A percentile compares a stretch with the other conserved stretches of the same genome.
Evolutionary conservation across 2,797 vertebrate species (phyloP).

Genomic region (Poeciliopsis gracilis): DNA sequence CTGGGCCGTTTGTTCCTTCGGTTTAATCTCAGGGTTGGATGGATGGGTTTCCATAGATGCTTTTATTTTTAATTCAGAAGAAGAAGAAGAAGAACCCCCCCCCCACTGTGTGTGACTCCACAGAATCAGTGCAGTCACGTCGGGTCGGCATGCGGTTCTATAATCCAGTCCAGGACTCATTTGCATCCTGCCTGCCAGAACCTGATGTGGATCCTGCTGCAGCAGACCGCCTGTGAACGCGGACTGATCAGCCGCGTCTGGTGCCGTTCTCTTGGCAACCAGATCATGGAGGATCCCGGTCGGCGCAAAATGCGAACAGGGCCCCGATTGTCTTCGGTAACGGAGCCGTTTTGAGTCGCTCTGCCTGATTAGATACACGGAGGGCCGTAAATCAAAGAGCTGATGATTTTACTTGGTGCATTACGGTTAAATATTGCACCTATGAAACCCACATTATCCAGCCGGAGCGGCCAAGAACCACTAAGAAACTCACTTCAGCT

Average conservation of each 20-base stretch:
- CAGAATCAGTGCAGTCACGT: neutral
- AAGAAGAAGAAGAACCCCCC: neutral
- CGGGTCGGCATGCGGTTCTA: neutral
- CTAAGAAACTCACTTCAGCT: conserved; percentile 48
- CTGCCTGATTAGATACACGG: conserved; percentile 45
- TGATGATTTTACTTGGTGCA: conserved; percentile 43
- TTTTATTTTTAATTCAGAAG: neutral
- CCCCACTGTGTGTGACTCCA: neutral
- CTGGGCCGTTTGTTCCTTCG: neutral
- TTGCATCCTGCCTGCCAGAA: neutral
- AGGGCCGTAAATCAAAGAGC: conserved; percentile 48
- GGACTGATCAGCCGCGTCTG: neutral
- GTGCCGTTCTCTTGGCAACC: neutral
- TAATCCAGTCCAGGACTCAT: conserved; percentile 1
- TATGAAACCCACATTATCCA: conserved; percentile 52
- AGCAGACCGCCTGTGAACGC: neutral
- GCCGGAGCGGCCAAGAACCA: conserved; percentile 44
- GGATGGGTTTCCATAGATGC: neutral
- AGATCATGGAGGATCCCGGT: neutral
- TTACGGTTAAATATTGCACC: conserved; percentile 60
- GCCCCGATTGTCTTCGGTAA: neutral
- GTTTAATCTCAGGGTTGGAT: neutral
- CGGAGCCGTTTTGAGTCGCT: conserved; percentile 10
- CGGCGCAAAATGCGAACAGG: neutral
- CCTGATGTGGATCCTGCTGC: neutral